Evolutionary conservation across 1,140 invertebrate genomes (phyloP), one percentile per base, ranked within the genome.

Genomic region (Drosophila subpulchrella): DNA sequence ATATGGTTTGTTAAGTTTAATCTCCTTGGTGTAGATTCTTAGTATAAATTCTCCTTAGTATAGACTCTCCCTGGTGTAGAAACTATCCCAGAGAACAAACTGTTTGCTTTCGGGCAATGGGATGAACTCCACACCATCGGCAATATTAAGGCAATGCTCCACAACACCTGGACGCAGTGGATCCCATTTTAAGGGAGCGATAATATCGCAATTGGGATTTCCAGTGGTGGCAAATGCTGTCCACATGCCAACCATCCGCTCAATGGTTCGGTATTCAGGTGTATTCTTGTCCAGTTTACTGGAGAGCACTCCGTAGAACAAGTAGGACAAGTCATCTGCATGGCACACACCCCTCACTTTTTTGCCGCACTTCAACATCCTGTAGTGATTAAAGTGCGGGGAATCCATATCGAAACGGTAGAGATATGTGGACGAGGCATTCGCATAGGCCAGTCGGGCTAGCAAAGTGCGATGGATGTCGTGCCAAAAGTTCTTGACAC

Each of bases 241-340:
- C 92, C 92, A 93, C 78, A 94, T 91, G 85, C 91, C 78, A 11
- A 86, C 54, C 51, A 92, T 34, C 0, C 81, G 79, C 51, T 86
- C 75, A 34, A 93, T 93, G 11, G 91, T 82, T 41, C 70, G 77
- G 39, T 92, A 92, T 38, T 91, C 92, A 0, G 65, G 61, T 0
- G 90, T 54, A 10, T 74, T 66, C 24, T 59, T 74, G 38, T 93
- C 83, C 80, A 91, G 57, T 58, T 93, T 93, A 11, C 70, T 68
- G 17, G 92, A 92, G 13, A 93, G 76, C 24, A 81, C 46, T 27
- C 91, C 93, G 55, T 93, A 92, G 77, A 95, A 96, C 48, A 95
- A 70, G 80, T 95, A 95, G 57, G 94, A 94, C 2, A 95, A 39
- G 60, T 96, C 95, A 61, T 96, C 95, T 0, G 93, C 94, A 78